These are phyloP conservation scores for Coranthus polyacanthus DNA, from an alignment of 2,797 vertebrate genomes.

Conservation along the genomic window DNA sequence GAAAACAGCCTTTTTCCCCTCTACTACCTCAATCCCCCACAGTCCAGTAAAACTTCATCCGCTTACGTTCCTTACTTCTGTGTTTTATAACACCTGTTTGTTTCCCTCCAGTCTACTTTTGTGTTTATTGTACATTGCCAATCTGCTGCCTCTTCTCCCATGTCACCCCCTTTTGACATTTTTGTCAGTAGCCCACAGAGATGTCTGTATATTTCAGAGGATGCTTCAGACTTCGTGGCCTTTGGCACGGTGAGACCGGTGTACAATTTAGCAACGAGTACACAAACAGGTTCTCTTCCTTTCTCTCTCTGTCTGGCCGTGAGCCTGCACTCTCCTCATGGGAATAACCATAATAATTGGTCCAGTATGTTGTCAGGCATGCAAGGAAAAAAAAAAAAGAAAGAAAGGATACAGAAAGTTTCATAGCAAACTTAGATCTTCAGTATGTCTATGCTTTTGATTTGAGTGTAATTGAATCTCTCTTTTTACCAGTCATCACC, in stretches of 20 bases:
- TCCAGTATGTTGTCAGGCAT: constrained; percentile 46
- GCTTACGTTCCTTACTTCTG: constrained; percentile 15
- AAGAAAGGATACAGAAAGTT: constrained; percentile 32
- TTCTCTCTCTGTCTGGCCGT: constrained; percentile 28
- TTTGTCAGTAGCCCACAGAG: constrained; percentile 38
- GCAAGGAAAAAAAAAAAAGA: neutral
- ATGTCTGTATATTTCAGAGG: constrained; percentile 38
- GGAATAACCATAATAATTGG: constrained; percentile 51
- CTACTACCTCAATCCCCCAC: constrained; percentile 10
- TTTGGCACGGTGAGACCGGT: constrained; percentile 24
- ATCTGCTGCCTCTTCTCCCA: neutral
- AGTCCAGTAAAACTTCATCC: constrained; percentile 23
- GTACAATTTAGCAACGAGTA: constrained; percentile 15
- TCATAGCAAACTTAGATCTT: constrained; percentile 32
- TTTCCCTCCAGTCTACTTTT: neutral
- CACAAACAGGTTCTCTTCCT: constrained; percentile 17
- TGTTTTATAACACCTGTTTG: constrained; percentile 31
- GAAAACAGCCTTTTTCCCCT: no score
- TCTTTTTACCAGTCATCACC: no score
- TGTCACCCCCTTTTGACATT: constrained; percentile 31
- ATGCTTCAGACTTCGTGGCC: constrained; percentile 34
- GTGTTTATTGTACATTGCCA: constrained; percentile 6
- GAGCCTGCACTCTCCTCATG: constrained; percentile 30
- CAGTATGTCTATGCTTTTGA: no score
- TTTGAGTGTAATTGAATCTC: no score